phyloP scores from a whole-genome alignment of 2,113 vertebrate species.

The Ornithorhynchus anatinus region DNA sequence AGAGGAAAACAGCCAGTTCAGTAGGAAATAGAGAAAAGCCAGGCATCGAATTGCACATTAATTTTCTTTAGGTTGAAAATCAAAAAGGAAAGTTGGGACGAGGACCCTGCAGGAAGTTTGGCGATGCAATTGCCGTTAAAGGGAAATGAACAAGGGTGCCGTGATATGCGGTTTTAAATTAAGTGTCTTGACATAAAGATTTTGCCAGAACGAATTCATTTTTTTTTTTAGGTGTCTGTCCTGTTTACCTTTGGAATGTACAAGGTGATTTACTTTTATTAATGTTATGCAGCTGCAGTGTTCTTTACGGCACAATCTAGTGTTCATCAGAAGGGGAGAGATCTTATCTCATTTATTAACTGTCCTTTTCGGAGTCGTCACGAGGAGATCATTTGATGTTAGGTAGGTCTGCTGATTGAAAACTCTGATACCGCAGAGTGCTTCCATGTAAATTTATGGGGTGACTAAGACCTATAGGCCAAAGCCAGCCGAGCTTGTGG shows the following conservation, averaged over 20 bases:
- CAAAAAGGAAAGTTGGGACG: neutral
- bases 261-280: slow-evolving; percentile 41
- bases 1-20: neutral
- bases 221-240: slow-evolving; percentile 42
- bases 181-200: slow-evolving; percentile 26
- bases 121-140: neutral
- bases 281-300: slow-evolving; percentile 41
- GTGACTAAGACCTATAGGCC: slow-evolving; percentile 3
- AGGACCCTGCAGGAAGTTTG: neutral
- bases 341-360: slow-evolving; percentile 63
- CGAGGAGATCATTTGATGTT: slow-evolving; percentile 50
- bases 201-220: slow-evolving; percentile 38
- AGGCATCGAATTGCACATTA: neutral
- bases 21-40: neutral
- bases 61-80: neutral
- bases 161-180: slow-evolving; percentile 33
- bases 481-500: slow-evolving; percentile 20
- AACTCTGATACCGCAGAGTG: neutral
- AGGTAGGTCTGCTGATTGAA: slow-evolving; percentile 9
- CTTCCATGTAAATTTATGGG: slow-evolving; percentile 22
- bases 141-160: neutral
- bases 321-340: slow-evolving; percentile 58
- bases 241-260: slow-evolving; percentile 26
- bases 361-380: slow-evolving; percentile 44
- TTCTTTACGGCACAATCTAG: slow-evolving; percentile 57